phyloP scores from a whole-genome alignment of 1,140 invertebrate species.

The Anastatus disparis region DNA sequence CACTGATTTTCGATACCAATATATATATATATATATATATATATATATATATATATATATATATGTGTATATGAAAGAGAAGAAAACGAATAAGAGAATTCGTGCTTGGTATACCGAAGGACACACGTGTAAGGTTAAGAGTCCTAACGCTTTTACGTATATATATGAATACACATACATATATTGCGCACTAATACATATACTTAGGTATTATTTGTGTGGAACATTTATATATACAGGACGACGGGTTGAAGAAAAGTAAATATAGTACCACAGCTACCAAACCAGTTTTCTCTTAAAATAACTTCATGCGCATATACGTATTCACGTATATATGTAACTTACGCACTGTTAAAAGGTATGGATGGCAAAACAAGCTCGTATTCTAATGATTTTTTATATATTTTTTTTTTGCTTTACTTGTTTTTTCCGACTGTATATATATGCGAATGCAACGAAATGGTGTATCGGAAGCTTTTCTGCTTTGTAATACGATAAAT shows the following conservation, averaged over 20 bases:
- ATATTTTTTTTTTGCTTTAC: neutral
- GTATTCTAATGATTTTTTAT: neutral
- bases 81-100: no score
- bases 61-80: neutral
- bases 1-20: no score
- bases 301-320: constrained; percentile 56
- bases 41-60: no score
- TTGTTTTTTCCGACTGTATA: neutral
- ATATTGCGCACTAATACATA: no score
- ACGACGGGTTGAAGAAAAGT: constrained; percentile 51
- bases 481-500: neutral
- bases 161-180: neutral
- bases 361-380: no score
- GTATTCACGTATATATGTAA: neutral
- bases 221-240: neutral
- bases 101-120: no score
- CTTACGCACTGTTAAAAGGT: no score
- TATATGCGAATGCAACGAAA: no score
- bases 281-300: constrained; percentile 61
- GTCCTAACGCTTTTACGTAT: neutral
- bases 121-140: neutral
- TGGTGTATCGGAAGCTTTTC: no score
- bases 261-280: constrained; percentile 58
- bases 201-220: no score
- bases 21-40: no score